A percentile compares a stretch with the other conserved stretches of the same genome.
phyloP scores from a whole-genome alignment of 1,140 invertebrate genomes.

The Zophobas atratus region DNA sequence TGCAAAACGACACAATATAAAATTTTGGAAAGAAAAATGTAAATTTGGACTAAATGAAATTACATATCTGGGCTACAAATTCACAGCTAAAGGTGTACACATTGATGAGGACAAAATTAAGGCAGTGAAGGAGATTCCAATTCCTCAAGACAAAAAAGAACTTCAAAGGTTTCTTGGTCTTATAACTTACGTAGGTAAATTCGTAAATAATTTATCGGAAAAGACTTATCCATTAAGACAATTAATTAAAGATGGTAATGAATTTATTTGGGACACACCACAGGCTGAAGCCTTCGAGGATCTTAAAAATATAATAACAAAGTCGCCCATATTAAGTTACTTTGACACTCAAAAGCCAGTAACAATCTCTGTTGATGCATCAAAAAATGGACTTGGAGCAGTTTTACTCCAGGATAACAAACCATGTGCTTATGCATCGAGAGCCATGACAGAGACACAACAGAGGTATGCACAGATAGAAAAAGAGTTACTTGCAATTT shows the following conservation, averaged over 20 bases:
- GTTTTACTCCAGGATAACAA: slow-evolving; percentile 54
- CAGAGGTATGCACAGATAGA: slow-evolving; percentile 59
- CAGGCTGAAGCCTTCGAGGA: slow-evolving; percentile 53
- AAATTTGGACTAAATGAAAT: slow-evolving; percentile 6
- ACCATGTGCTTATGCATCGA: slow-evolving; percentile 62
- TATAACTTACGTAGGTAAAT: slow-evolving; percentile 64
- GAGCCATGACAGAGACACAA: slow-evolving; percentile 63
- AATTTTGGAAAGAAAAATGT: slow-evolving; percentile 32
- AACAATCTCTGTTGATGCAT: slow-evolving; percentile 64
- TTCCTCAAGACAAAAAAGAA: slow-evolving; percentile 61
- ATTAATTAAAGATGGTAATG: slow-evolving; percentile 50
- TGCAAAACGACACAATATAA: slow-evolving; percentile 15
- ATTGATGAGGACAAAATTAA: slow-evolving; percentile 65
- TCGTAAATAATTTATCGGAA: slow-evolving; percentile 63
- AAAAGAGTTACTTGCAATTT: slow-evolving; percentile 53
- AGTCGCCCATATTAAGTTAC: slow-evolving; percentile 58
- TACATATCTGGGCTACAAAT: slow-evolving; percentile 40
- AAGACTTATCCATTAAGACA: slow-evolving; percentile 57
- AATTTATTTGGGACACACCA: slow-evolving; percentile 52
- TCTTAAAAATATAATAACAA: slow-evolving; percentile 58
- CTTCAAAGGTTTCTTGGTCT: slow-evolving; percentile 64
- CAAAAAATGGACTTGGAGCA: slow-evolving; percentile 62
- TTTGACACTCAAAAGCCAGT: slow-evolving; percentile 59
- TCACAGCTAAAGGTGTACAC: slow-evolving; percentile 58
- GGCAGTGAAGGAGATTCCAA: slow-evolving; percentile 63